phyloP scores from a whole-genome alignment of 2,888 invertebrate genomes.

The Spodoptera picta region DNA sequence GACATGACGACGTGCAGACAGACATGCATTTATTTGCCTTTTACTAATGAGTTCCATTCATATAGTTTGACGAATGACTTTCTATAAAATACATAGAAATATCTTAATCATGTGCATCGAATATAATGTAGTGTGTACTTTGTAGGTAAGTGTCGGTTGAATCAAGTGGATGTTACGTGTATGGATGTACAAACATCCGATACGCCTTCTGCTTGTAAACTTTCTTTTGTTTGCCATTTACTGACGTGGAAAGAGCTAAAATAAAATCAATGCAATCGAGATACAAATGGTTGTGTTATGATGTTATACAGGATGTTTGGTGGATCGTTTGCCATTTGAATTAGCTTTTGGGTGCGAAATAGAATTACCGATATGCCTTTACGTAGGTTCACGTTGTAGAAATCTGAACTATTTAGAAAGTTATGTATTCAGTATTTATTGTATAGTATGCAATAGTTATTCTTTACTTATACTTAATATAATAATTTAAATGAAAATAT shows the following conservation, averaged over 20 bases:
- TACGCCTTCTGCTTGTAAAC: conserved; percentile 52
- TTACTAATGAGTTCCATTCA: conserved; percentile 18
- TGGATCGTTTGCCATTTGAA: no score
- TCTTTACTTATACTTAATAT: no score
- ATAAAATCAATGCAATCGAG: conserved; percentile 18
- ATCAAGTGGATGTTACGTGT: conserved; percentile 53
- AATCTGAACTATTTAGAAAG: no score
- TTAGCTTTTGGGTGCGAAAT: no score
- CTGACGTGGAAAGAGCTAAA: conserved; percentile 11
- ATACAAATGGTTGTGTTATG: neutral
- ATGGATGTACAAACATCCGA: conserved; percentile 57
- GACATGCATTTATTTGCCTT: conserved; percentile 6
- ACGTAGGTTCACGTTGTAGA: no score
- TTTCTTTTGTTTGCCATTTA: conserved; percentile 57
- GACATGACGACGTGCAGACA: no score
- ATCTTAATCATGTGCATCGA: conserved; percentile 11
- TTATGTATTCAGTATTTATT: no score
- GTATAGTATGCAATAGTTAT: no score
- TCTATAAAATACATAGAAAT: conserved; percentile 26
- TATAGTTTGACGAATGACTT: conserved; percentile 31
- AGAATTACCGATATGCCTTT: no score
- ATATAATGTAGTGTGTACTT: conserved; percentile 18
- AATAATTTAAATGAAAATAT: no score
- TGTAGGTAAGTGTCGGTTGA: conserved; percentile 43
- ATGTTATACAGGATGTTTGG: no score